These are phyloP conservation scores for Phenganax stokvisi DNA, from an alignment of 92 coral and sea anemone genomes.

Conservation along the genomic window DNA sequence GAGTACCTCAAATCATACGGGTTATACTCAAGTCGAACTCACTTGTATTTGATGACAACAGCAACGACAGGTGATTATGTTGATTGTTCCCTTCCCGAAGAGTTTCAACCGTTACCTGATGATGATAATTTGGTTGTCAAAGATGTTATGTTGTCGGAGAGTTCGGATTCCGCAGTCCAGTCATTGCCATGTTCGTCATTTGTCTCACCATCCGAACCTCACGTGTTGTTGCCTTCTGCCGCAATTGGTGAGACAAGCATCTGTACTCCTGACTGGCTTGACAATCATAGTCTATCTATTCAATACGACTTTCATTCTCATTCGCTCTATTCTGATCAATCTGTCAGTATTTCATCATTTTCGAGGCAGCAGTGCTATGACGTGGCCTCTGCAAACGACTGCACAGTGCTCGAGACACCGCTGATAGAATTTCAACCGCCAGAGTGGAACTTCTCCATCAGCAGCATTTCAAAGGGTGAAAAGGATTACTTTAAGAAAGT, in stretches of 20 bases:
- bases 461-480: conserved; percentile 32
- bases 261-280: conserved; percentile 20
- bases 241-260: neutral
- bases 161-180: no score
- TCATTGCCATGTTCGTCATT: no score
- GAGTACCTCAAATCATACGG: conserved; percentile 16
- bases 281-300: conserved; percentile 1
- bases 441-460: conserved; percentile 26
- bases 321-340: conserved; percentile 21
- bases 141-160: neutral
- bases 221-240: conserved; percentile 1
- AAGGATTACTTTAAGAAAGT: conserved; percentile 31
- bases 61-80: neutral
- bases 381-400: conserved; percentile 15
- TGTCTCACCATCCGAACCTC: neutral
- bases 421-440: conserved; percentile 32
- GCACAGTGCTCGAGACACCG: conserved; percentile 6
- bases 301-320: conserved; percentile 27
- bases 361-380: conserved; percentile 34
- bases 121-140: neutral
- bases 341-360: conserved; percentile 28
- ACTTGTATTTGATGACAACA: conserved; percentile 30
- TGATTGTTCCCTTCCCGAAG: neutral
- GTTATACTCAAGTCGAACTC: conserved; percentile 7
- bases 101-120: neutral